phyloP scores from a whole-genome alignment of 2,888 invertebrate species.

The Ophioninae sp. region DNA sequence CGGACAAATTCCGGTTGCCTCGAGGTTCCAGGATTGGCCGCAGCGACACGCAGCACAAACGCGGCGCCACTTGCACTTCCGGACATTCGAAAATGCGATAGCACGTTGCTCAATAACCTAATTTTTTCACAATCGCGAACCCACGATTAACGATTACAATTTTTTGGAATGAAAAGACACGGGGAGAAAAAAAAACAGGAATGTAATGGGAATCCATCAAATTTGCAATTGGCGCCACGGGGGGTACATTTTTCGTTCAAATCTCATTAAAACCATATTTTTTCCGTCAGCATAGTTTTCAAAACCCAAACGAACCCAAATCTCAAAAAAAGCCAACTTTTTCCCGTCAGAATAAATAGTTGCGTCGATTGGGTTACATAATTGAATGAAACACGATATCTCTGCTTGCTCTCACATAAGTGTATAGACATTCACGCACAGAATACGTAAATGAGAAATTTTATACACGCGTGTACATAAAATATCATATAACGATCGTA shows the following conservation, averaged over 20 bases:
- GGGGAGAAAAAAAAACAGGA: not conserved
- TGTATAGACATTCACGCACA: no score
- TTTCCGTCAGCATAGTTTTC: not conserved
- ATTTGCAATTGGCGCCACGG: not conserved
- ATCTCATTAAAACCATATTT: not conserved
- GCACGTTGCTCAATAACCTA: not conserved
- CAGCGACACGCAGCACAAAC: constrained; percentile 24
- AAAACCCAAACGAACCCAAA: no score
- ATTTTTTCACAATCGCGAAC: not conserved
- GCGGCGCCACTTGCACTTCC: constrained; percentile 46
- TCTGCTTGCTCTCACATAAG: constrained; percentile 6
- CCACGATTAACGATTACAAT: not conserved
- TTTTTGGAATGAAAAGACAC: not conserved
- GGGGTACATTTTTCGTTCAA: not conserved
- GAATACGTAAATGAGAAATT: not conserved
- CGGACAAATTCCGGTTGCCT: constrained; percentile 72
- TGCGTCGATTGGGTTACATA: not conserved
- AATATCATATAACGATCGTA: constrained; percentile 14
- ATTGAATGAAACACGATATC: not conserved
- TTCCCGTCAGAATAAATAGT: not conserved
- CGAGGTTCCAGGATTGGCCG: constrained; percentile 20
- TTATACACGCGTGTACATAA: constrained; percentile 39
- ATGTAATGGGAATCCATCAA: not conserved
- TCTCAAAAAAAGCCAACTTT: not conserved
- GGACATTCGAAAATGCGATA: constrained; percentile 38